These are phyloP conservation scores for Elymnias hypermnestra DNA, from an alignment of 1,140 invertebrate genomes.

Conservation along the genomic window DNA sequence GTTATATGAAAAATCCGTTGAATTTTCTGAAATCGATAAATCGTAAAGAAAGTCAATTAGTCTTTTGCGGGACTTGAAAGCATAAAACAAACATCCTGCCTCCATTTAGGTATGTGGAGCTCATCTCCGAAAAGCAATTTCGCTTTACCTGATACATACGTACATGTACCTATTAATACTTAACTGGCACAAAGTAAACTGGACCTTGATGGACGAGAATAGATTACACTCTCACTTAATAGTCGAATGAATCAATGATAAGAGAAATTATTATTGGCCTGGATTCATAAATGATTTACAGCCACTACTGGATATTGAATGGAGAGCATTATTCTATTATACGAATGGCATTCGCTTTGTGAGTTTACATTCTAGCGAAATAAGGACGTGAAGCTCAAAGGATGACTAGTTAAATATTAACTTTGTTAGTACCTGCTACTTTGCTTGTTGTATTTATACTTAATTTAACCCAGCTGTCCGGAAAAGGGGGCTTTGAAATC, in stretches of 20 bases:
- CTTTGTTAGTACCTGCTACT: too few species aligned
- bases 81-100: too few species aligned
- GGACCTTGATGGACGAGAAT: conserved; percentile 22
- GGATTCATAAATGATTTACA: conserved; percentile 38
- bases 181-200: conserved; percentile 21
- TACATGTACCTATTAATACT: conserved; percentile 30
- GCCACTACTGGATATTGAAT: conserved; percentile 33
- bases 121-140: conserved; percentile 26
- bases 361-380: conserved; percentile 6
- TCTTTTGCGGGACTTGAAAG: too few species aligned
- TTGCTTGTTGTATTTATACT: too few species aligned
- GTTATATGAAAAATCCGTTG: too few species aligned
- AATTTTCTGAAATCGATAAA: too few species aligned
- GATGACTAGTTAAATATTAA: too few species aligned
- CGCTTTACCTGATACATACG: conserved; percentile 18
- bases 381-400: background rate
- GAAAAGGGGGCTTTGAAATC: too few species aligned
- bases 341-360: conserved; percentile 12
- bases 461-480: too few species aligned
- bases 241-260: conserved; percentile 25
- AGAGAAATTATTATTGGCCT: conserved; percentile 41
- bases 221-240: conserved; percentile 28
- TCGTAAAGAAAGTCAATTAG: too few species aligned
- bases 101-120: conserved; percentile 18
- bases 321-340: conserved; percentile 25